Evolutionary conservation across 2,113 vertebrate species (phyloP), one percentile per base, ranked within the genome.

Genomic region (Trachemys scripta): DNA sequence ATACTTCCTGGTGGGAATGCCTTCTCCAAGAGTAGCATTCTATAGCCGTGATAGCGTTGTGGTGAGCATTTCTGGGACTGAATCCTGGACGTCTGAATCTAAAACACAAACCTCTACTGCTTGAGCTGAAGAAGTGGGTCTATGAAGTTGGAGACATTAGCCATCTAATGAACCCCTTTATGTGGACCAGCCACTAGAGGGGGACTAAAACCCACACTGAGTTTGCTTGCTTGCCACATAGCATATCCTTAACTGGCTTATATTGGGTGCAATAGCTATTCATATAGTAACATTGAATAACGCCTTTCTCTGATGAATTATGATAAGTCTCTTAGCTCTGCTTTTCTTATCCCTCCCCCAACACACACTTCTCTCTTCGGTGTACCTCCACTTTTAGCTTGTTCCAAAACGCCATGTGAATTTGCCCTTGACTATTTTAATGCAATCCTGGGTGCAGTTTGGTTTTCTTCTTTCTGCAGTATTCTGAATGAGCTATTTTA

Each of bases 101-200:
- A 95, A 95, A 93, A 59, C 79, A 59, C 54, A 88, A 93, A 92
- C 90, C 92, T 96, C 94, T 83, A 82, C 59, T 88, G 45, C 65
- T 93, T 50, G 75, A 83, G 93, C 95, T 95, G 95, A 91, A 91
- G 97, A 94, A 95, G 95, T 93, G 92, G 96, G 96, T 97, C 94
- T 12, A 91, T 94, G 84, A 72, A 90, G 83, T 97, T 50, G 87
- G 93, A 96, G 95, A 92, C 94, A 85, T 93, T 96, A 94, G 93
- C 92, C 80, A 93, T 17, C 79, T 91, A 85, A 94, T 96, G 92
- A 96, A 89, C 84, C 93, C 93, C 95, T 94, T 92, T 95, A 93
- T 93, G n/a, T 88, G 90, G 93, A 80, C 84, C 89, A 91, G 96
- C 84, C 91, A 89, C 95, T 65, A 80, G 35, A 92, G 82, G 89